Conservation (phyloP, 1,140 invertebrate species). For the Solen grandis region DNA sequence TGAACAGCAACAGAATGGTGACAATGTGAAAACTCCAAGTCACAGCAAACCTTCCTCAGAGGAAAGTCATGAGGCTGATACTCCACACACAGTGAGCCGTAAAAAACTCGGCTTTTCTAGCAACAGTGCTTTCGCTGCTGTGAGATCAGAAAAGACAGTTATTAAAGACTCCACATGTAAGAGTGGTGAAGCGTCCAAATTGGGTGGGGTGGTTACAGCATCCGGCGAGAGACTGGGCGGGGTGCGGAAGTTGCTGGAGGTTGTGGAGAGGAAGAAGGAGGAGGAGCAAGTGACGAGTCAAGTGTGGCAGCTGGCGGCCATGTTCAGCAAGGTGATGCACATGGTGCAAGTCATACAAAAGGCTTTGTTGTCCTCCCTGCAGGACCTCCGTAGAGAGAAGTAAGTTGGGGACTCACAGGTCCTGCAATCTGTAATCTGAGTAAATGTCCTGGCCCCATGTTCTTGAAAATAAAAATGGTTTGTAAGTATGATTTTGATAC, state of each 20-base stretch:
- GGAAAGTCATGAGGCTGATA: neutral
- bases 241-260: neutral
- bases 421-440: too few species aligned
- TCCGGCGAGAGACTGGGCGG: neutral
- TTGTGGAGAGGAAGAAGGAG: neutral
- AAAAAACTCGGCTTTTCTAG: constrained; percentile 37
- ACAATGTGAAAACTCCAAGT: neutral
- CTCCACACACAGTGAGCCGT: constrained; percentile 24
- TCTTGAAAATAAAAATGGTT: too few species aligned
- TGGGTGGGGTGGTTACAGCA: neutral
- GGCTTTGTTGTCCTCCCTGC: constrained; percentile 58
- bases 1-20: neutral
- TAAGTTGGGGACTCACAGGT: too few species aligned
- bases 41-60: constrained; percentile 1
- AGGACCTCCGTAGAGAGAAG: constrained; percentile 60
- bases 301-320: constrained; percentile 25
- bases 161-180: neutral
- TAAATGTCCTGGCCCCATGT: too few species aligned
- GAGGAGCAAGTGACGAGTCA: constrained; percentile 10
- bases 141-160: neutral
- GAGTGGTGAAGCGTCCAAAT: neutral
- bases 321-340: constrained; percentile 52
- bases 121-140: constrained; percentile 51
- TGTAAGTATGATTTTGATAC: too few species aligned
- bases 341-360: constrained; percentile 55